Conservation (phyloP, 2,888 invertebrate species). For the Asteroscopus sphinx region DNA sequence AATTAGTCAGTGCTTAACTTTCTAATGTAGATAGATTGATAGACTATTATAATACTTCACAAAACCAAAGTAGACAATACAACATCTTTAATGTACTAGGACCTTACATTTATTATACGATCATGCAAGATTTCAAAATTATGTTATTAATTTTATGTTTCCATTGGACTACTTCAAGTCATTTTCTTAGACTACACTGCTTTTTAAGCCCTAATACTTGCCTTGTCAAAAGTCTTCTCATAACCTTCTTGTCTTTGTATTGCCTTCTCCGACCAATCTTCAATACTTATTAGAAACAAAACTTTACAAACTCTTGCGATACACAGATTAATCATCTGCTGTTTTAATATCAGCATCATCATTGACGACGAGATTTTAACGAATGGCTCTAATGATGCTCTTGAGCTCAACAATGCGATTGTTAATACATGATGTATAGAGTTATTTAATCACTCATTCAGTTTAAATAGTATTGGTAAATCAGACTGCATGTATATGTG, state of each 20-base stretch:
- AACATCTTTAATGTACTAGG: too few species aligned
- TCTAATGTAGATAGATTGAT: too few species aligned
- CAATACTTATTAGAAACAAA: background rate
- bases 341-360: constrained; percentile 33
- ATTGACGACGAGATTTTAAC: constrained; percentile 56
- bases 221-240: background rate
- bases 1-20: too few species aligned
- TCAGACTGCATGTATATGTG: constrained; percentile 62
- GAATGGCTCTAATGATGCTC: constrained; percentile 64
- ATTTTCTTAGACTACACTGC: too few species aligned
- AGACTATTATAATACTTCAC: too few species aligned
- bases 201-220: too few species aligned
- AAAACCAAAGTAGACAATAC: too few species aligned
- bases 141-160: background rate
- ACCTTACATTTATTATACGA: too few species aligned
- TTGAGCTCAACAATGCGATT: constrained; percentile 71
- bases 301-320: constrained; percentile 1
- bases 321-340: constrained; percentile 14
- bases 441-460: constrained; percentile 78
- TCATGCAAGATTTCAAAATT: background rate
- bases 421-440: constrained; percentile 78
- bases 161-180: background rate
- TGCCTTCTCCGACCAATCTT: too few species aligned
- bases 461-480: constrained; percentile 68
- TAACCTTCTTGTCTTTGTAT: background rate